These are phyloP conservation scores for Anseranas semipalmata DNA, from an alignment of 2,113 vertebrate genomes.

Conservation along the genomic window DNA sequence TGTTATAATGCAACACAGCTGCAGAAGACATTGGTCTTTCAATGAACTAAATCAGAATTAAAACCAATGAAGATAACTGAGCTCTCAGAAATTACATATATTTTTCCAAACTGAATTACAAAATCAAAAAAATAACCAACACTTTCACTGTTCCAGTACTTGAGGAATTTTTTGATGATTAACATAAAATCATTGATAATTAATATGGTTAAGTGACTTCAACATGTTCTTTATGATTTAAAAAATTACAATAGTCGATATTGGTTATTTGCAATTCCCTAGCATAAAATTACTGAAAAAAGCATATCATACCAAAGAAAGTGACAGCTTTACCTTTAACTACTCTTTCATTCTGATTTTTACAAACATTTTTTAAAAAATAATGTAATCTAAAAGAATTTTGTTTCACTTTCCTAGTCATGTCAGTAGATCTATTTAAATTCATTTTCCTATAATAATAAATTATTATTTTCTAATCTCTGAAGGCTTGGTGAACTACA, in stretches of 20 bases:
- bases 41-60: background rate
- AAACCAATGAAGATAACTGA: background rate
- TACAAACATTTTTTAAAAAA: background rate
- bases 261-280: accelerated
- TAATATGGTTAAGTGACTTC: background rate
- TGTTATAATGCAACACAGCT: background rate
- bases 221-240: background rate
- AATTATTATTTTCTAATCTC: background rate
- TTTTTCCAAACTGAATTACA: background rate
- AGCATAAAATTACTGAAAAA: background rate
- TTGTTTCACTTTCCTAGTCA: background rate
- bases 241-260: background rate
- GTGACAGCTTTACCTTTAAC: background rate
- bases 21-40: background rate
- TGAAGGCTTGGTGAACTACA: background rate
- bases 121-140: background rate
- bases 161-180: background rate
- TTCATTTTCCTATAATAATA: background rate
- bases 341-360: background rate
- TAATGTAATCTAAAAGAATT: background rate
- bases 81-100: background rate
- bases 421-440: background rate
- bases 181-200: background rate
- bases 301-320: accelerated
- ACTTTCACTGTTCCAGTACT: background rate